phyloP scores from a whole-genome alignment of 2,888 invertebrate species.

The Hemistola chrysoprasaria region DNA sequence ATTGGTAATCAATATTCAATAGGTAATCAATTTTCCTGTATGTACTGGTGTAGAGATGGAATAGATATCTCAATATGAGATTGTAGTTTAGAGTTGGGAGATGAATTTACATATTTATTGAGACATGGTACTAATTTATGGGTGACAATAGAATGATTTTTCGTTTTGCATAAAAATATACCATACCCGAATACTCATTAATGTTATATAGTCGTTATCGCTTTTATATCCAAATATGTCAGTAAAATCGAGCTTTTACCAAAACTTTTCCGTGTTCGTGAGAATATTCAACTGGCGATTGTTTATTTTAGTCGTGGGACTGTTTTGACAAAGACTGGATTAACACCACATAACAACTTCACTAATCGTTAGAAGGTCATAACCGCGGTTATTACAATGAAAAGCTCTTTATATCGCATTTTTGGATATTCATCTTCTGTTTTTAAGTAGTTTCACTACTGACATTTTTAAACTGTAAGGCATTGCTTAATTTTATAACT shows the following conservation, averaged over 20 bases:
- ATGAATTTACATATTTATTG: no score
- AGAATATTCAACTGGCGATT: conserved; percentile 44
- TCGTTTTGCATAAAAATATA: no score
- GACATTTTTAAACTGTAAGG: conserved; percentile 36
- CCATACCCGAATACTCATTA: conserved; percentile 13
- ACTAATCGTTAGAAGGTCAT: conserved; percentile 23
- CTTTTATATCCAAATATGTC: conserved; percentile 27
- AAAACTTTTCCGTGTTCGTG: conserved; percentile 47
- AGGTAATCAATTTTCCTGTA: no score
- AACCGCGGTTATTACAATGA: conserved; percentile 15
- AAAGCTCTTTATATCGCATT: conserved; percentile 1
- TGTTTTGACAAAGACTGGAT: conserved; percentile 44
- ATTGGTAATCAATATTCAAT: no score
- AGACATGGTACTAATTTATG: no score
- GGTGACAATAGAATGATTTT: neutral
- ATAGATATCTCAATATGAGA: no score
- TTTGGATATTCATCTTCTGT: no score
- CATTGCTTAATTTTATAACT: no score
- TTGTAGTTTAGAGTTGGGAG: no score
- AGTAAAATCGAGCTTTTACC: conserved; percentile 27
- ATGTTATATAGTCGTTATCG: conserved; percentile 13
- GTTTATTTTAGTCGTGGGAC: conserved; percentile 43
- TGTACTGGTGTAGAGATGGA: no score
- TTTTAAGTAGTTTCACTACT: conserved; percentile 2
- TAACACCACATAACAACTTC: conserved; percentile 32